Evolutionary conservation across 2,797 vertebrate genomes (phyloP).

Genomic region (Oceanodroma leucorhoa): DNA sequence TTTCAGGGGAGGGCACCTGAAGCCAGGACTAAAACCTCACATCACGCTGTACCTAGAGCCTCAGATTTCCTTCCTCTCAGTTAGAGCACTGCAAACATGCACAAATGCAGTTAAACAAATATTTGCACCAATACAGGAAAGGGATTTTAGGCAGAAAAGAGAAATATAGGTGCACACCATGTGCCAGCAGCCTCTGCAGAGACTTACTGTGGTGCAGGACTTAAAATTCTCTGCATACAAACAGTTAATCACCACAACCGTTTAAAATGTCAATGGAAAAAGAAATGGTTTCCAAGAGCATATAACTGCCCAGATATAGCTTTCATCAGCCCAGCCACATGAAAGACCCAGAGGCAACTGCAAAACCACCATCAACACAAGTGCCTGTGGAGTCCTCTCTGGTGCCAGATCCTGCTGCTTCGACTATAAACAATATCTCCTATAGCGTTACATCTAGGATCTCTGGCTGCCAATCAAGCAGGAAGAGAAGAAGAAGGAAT

Average conservation of each 20-base stretch:
- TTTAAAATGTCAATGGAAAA: slow-evolving; percentile 75
- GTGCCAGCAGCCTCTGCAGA: slow-evolving; percentile 31
- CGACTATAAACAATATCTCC: slow-evolving; percentile 39
- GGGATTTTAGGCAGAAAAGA: background rate
- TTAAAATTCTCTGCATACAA: slow-evolving; percentile 73
- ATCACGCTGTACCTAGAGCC: accelerated
- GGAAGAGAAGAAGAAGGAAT: slow-evolving; percentile 27
- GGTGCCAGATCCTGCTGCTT: slow-evolving; percentile 66
- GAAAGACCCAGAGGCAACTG: slow-evolving; percentile 76
- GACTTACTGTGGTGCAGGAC: slow-evolving; percentile 35
- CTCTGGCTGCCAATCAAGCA: slow-evolving; percentile 56
- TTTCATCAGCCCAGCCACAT: slow-evolving; percentile 58
- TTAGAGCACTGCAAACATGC: background rate
- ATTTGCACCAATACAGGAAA: background rate
- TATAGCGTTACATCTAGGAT: slow-evolving; percentile 21
- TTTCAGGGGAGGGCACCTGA: background rate
- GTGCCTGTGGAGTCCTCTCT: slow-evolving; percentile 68
- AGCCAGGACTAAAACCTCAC: background rate
- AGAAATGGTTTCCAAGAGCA: slow-evolving; percentile 71
- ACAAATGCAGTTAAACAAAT: background rate
- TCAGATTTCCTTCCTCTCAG: background rate
- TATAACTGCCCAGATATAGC: slow-evolving; percentile 55
- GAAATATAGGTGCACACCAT: background rate
- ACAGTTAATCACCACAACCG: slow-evolving; percentile 73
- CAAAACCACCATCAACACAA: slow-evolving; percentile 69